These are phyloP conservation scores for Tragelaphus eurycerus DNA, from an alignment of 2,797 vertebrate genomes.

Conservation along the genomic window DNA sequence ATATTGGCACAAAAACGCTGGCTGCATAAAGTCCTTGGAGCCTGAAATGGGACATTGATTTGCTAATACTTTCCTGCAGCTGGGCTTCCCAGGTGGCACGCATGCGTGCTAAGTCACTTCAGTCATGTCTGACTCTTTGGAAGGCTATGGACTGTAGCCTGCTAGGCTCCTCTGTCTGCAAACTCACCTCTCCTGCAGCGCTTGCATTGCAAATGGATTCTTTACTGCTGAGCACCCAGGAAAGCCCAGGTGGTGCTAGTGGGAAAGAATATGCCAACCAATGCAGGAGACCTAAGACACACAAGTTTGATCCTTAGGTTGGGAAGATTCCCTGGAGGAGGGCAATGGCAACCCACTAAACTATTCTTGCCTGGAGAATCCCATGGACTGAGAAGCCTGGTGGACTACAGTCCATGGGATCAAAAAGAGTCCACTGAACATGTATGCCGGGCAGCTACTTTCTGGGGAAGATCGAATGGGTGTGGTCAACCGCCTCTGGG, in stretches of 20 bases:
- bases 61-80: background rate
- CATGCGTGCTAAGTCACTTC: background rate
- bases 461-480: background rate
- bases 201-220: background rate
- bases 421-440: background rate
- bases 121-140: background rate
- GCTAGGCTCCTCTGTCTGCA: background rate
- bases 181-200: background rate
- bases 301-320: background rate
- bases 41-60: background rate
- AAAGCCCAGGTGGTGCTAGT: background rate
- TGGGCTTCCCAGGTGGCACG: background rate
- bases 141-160: background rate
- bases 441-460: background rate
- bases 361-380: background rate
- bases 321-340: background rate
- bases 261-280: background rate
- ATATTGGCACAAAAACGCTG: slow-evolving; percentile 13
- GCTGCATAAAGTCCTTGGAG: slow-evolving; percentile 20
- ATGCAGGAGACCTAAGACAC: background rate
- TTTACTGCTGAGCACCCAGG: background rate
- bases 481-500: background rate
- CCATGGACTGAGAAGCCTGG: background rate
- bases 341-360: background rate
- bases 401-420: background rate